Evolutionary conservation across 2,888 invertebrate species (phyloP), one percentile per base, ranked within the genome.

Genomic region (Dinocampus coccinellae): DNA sequence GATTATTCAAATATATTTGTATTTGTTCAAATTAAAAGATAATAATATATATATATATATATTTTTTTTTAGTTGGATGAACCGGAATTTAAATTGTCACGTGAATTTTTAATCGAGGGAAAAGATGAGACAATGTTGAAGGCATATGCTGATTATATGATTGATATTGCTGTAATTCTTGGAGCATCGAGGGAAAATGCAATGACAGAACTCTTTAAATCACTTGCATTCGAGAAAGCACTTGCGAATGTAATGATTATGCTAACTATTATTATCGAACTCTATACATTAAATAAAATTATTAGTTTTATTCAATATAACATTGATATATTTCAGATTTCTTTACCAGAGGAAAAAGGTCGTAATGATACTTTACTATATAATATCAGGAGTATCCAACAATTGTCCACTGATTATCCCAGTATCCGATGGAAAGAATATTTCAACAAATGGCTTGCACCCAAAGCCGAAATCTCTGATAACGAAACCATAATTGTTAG

Each of bases 161-260:
- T 96, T 0, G 95, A 96, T 82, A 92, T 97, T 76, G 94, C 97
- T 0, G 92, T 92, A 0, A 89, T 97, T 13, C 91, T 97, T 74
- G 97, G 97, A 9, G 97, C 97, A 0, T 90, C 95, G 26, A 91
- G 90, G 75, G 84, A 89, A 0, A 87, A 88, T 3, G 97, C 97
- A 0, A 88, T 90, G 76, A 87, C 87, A 9, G 95, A 97, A 79
- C 90, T 98, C 70, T 90, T 89, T 62, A 92, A 95, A 63, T 95
- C 97, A 0, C 88, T 98, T 22, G 90, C 93, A 74, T 97, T 98
- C 82, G 98, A 98, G 90, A 96, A 95, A 76, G 90, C 92, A 78
- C 90, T 98, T 69, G 97, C 98, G 36, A 97, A 97, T 86, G 97
- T 98, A 89, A 92, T n/a, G n/a, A n/a, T n/a, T n/a, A n/a, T n/a